phyloP scores from a whole-genome alignment of 2,797 vertebrate genomes.

The Anniella stebbinsi region DNA sequence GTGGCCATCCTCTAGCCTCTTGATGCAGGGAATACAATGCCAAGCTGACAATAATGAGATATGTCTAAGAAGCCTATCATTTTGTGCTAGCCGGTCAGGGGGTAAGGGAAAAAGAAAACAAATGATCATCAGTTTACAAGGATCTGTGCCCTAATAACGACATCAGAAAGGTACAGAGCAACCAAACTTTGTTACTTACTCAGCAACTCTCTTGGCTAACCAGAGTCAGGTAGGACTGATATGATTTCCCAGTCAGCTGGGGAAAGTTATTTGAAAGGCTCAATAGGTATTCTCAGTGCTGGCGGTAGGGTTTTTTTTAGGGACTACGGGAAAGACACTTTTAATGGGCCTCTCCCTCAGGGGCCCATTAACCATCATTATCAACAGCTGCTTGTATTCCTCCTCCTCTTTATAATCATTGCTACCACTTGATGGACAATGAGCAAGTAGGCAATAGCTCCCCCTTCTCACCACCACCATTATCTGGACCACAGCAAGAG shows the following conservation, averaged over 20 bases:
- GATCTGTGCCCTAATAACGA: slow-evolving; percentile 2
- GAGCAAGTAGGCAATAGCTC: too few relatives aligned
- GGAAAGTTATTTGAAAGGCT: background rate
- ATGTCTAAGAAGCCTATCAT: background rate
- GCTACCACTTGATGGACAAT: too few relatives aligned
- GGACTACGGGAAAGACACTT: too few relatives aligned
- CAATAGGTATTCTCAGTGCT: background rate
- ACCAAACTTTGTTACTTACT: slow-evolving; percentile 15
- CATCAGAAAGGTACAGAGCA: fast-evolving
- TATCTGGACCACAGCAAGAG: too few relatives aligned
- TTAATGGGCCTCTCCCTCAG: too few relatives aligned
- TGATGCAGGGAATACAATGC: background rate
- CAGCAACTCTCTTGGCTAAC: background rate
- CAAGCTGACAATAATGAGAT: slow-evolving; percentile 4
- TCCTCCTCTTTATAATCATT: too few relatives aligned
- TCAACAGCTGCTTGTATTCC: too few relatives aligned
- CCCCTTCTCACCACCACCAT: too few relatives aligned
- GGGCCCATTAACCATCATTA: too few relatives aligned
- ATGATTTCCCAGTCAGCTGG: background rate
- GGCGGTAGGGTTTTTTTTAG: too few relatives aligned
- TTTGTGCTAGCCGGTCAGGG: background rate
- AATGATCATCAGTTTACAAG: background rate
- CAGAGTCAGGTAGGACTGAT: background rate
- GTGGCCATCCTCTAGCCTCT: background rate
- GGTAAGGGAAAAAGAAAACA: background rate